phyloP scores from a whole-genome alignment of 30 jellyfish, hydroid and myxozoan genomes.

The Cassiopea andromeda region DNA sequence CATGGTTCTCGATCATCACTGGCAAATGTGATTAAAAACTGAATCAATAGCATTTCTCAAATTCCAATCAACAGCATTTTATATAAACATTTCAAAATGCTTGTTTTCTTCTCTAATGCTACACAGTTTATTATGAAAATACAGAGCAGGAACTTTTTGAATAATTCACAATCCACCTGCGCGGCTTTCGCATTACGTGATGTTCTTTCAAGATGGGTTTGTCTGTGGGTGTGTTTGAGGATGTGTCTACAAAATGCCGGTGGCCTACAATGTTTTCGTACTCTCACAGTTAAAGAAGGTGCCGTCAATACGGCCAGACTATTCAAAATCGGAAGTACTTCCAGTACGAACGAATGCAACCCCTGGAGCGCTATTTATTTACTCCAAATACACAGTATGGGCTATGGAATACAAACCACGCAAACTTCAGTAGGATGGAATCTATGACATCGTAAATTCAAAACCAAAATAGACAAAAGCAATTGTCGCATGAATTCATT shows the following conservation, averaged over 20 bases:
- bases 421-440: not conserved
- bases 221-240: not conserved
- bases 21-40: too few species aligned
- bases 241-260: not conserved
- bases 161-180: not conserved
- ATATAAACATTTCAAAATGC: too few species aligned
- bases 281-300: not conserved
- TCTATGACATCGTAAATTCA: not conserved
- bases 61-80: too few species aligned
- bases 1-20: too few species aligned
- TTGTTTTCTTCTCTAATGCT: too few species aligned
- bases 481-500: not conserved
- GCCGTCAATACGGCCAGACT: not conserved
- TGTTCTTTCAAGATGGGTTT: not conserved
- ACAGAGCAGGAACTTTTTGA: too few species aligned
- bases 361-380: not conserved
- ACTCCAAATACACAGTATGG: not conserved
- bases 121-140: too few species aligned
- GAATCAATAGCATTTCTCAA: too few species aligned
- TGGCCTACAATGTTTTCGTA: not conserved
- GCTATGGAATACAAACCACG: not conserved
- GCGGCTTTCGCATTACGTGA: not conserved
- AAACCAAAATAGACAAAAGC: not conserved
- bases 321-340: not conserved
- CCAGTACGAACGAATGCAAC: not conserved